Evolutionary conservation across 2,797 vertebrate genomes (phyloP), one percentile per base, ranked within the genome.

Genomic region (Poeciliopsis gracilis): DNA sequence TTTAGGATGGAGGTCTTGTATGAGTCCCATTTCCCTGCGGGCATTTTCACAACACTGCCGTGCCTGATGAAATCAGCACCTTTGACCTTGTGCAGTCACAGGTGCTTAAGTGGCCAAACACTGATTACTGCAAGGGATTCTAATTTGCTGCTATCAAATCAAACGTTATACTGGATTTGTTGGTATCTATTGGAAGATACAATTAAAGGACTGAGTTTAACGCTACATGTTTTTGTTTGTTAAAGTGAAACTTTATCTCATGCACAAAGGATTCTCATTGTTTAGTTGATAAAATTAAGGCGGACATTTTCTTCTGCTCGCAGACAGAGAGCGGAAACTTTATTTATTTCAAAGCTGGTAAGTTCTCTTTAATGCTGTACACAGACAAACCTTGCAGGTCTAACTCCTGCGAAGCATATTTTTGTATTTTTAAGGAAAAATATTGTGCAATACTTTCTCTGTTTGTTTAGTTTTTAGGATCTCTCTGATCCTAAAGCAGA

Each of bases 1-100:
- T 91, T 92, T 86, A 81, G 76, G 84, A 87, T 67, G 72, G 85
- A 81, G 87, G 87, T 77, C 84, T 78, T 76, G 73, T 78, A n/a
- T 5, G 67, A 89, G 82, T 47, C 61, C 61, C 46, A 18, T 77
- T 67, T 81, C 77, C 75, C 80, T 23, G 28, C 28, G 9, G 87
- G 82, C 81, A 25, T 77, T 86, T 45, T 8, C 55, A 77, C 73
- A 77, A 69, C 77, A 46, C 28, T 2, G 45, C 41, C 25, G 1
- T 8, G 33, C 46, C 84, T 87, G 81, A 90, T 87, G 73, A 88
- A 89, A 91, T 79, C 67, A 46, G 28, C 4, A 45, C 0, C 87
- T 89, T 70, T 91, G 87, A 91, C 90, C 89, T 84, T 30, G 0
- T 1, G 30, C 38, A 59, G 73, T 73, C 80, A 72, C 87, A 87